phyloP scores from a whole-genome alignment of 2,888 invertebrate genomes.

The Lymantria monacha region DNA sequence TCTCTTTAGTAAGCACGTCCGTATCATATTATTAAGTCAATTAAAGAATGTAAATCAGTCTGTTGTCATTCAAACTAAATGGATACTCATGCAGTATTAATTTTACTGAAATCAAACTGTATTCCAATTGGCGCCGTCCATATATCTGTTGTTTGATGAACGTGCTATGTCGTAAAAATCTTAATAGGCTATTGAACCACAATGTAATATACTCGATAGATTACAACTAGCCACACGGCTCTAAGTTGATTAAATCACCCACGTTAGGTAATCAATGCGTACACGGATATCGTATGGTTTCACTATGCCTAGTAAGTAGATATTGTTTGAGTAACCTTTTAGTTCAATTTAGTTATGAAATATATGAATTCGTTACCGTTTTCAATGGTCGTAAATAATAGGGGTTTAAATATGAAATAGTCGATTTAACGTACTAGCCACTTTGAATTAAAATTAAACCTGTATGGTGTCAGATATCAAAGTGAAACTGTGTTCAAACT shows the following conservation, averaged over 20 bases:
- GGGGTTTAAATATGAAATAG: no score
- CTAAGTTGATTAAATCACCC: conserved; percentile 51
- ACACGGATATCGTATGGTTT: conserved; percentile 9
- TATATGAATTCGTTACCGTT: no score
- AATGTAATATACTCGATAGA: conserved; percentile 23
- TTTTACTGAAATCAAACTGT: conserved; percentile 9
- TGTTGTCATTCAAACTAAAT: conserved; percentile 1
- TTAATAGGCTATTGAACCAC: conserved; percentile 44
- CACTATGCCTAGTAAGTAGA: neutral
- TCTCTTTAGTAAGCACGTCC: neutral
- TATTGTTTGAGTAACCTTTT: no score
- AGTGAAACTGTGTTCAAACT: no score
- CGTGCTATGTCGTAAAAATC: conserved; percentile 44
- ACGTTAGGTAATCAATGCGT: conserved; percentile 4
- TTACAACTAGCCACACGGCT: conserved; percentile 34
- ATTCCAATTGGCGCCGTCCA: conserved; percentile 23
- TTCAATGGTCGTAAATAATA: no score
- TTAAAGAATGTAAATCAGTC: neutral
- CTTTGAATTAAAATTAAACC: no score
- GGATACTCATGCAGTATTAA: conserved; percentile 3
- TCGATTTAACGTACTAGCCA: no score
- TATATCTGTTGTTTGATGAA: conserved; percentile 40
- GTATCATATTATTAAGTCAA: neutral
- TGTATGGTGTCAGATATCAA: no score
- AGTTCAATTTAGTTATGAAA: no score